phyloP scores from a whole-genome alignment of 2,113 vertebrate genomes.

The Peucedramus taeniatus region DNA sequence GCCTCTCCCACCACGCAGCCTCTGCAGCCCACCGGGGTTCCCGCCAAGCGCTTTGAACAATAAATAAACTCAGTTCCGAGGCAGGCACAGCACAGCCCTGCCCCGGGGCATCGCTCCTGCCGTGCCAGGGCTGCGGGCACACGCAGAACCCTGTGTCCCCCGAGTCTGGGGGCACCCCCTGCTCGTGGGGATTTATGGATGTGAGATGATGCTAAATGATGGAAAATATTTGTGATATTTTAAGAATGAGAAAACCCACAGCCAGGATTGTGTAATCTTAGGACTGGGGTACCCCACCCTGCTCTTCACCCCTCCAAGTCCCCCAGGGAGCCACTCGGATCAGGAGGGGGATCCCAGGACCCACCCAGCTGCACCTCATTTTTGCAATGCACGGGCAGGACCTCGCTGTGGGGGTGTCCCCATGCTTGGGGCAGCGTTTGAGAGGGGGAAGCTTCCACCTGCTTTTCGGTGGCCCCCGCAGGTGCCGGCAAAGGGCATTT shows the following conservation, averaged over 20 bases:
- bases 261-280: neutral
- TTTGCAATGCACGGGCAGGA: neutral
- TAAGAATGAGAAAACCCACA: neutral
- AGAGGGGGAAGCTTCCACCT: neutral
- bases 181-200: neutral
- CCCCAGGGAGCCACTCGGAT: neutral
- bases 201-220: neutral
- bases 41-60: neutral
- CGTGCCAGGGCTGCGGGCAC: neutral
- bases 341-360: neutral
- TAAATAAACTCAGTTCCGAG: fast-evolving
- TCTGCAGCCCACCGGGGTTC: neutral
- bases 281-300: neutral
- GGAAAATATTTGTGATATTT: neutral
- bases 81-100: neutral
- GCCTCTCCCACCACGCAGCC: neutral
- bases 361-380: neutral
- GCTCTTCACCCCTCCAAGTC: fast-evolving
- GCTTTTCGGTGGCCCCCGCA: neutral
- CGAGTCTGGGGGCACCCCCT: neutral
- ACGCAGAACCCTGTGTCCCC: neutral
- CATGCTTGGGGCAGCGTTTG: neutral
- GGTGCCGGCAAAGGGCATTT: neutral
- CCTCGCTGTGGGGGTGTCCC: neutral
- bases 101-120: neutral